Percentiles rank a stretch among this genome's conserved stretches.
phyloP scores from a whole-genome alignment of 1,140 invertebrate species.

The Drosophila sp. region DNA sequence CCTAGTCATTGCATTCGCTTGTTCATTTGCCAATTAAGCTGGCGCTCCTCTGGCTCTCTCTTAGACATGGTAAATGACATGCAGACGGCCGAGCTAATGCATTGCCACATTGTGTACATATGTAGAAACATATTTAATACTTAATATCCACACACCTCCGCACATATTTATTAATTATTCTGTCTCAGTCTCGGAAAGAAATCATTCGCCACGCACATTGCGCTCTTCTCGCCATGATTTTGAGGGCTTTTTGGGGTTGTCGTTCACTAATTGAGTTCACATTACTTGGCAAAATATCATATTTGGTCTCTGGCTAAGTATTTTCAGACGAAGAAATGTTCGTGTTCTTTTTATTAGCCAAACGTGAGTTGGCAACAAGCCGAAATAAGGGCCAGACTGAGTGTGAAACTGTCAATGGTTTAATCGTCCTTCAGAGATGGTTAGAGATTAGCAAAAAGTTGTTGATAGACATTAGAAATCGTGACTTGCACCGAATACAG shows the following conservation, averaged over 20 bases:
- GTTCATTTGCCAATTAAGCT: conserved; percentile 72
- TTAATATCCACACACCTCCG: not conserved
- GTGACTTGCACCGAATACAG: conserved; percentile 9
- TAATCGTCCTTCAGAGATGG: conserved; percentile 18
- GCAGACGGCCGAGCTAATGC: conserved; percentile 12
- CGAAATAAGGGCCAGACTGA: not conserved
- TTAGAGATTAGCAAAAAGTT: conserved; percentile 20
- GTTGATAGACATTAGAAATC: conserved; percentile 19
- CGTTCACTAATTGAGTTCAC: conserved; percentile 72
- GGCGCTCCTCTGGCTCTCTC: conserved; percentile 26
- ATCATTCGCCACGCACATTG: conserved; percentile 45
- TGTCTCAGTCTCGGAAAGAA: conserved; percentile 28
- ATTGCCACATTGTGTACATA: not conserved
- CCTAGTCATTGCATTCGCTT: conserved; percentile 20
- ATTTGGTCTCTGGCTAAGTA: conserved; percentile 30
- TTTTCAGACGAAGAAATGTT: conserved; percentile 53
- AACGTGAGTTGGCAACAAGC: conserved; percentile 75
- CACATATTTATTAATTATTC: conserved; percentile 54
- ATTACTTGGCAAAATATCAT: conserved; percentile 76
- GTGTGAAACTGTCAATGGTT: conserved; percentile 19
- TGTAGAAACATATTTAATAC: not conserved
- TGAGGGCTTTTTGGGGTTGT: conserved; percentile 15
- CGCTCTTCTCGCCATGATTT: conserved; percentile 46
- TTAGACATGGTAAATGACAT: conserved; percentile 37
- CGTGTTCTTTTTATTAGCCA: conserved; percentile 66